Conservation (phyloP, 2,888 invertebrate genomes). For the Hypolimnas misippus region DNA sequence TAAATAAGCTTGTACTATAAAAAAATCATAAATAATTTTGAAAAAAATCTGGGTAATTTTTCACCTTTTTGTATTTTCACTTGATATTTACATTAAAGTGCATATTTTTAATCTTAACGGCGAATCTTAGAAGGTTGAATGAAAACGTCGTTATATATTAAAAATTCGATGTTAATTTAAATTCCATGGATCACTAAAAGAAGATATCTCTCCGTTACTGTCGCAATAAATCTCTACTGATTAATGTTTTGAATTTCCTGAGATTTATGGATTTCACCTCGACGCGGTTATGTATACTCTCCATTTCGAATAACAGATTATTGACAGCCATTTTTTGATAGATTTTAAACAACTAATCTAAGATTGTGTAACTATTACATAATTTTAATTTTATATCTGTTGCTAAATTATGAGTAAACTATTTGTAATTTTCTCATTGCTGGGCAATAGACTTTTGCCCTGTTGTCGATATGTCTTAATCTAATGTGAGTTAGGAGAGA, state of each 20-base stretch:
- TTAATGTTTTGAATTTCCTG: conserved; percentile 32
- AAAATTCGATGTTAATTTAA: not conserved
- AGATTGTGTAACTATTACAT: not conserved
- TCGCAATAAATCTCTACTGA: conserved; percentile 39
- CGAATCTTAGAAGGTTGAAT: not conserved
- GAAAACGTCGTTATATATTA: not conserved
- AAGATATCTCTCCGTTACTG: conserved; percentile 18
- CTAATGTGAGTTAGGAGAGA: too few species aligned
- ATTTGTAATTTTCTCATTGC: too few species aligned
- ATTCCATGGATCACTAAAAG: conserved; percentile 18
- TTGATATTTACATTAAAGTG: not conserved
- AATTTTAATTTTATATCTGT: not conserved
- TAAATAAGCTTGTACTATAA: too few species aligned
- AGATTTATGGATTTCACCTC: conserved; percentile 36
- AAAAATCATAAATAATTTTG: too few species aligned
- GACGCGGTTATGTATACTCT: conserved; percentile 1
- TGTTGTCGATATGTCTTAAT: too few species aligned
- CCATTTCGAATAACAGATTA: not conserved
- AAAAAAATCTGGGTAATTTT: not conserved
- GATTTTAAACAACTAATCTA: not conserved
- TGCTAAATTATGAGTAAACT: too few species aligned
- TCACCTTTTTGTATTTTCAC: not conserved
- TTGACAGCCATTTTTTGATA: conserved; percentile 8
- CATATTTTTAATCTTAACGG: not conserved
- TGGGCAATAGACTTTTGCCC: too few species aligned